phyloP scores from a whole-genome alignment of 2,888 invertebrate species.

The Tanypteryx hageni region DNA sequence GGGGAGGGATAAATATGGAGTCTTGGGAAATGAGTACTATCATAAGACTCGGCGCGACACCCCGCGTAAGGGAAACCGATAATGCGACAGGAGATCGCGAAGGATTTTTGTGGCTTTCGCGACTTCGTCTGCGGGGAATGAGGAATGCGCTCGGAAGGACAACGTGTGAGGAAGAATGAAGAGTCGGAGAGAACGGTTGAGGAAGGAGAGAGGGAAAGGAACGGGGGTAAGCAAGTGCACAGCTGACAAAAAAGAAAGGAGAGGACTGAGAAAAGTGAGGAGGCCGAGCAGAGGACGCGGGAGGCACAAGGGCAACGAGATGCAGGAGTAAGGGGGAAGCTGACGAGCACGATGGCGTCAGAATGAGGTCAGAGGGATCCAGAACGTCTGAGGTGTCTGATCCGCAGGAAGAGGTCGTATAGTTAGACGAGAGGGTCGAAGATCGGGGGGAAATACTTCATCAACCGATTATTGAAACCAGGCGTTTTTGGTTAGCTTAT shows the following conservation, averaged over 20 bases:
- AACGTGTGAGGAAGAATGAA: no score
- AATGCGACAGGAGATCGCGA: not conserved
- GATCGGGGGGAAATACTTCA: not conserved
- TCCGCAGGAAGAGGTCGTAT: not conserved
- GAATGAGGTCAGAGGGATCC: conserved; percentile 10
- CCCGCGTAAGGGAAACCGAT: not conserved
- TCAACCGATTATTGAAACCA: not conserved
- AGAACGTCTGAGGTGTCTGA: not conserved
- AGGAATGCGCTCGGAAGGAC: not conserved
- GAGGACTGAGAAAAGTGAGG: not conserved
- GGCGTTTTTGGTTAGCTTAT: no score
- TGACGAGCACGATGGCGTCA: not conserved
- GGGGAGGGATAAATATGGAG: not conserved
- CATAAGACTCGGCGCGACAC: conserved; percentile 22
- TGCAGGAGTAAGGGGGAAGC: not conserved
- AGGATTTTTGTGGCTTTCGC: conserved; percentile 19
- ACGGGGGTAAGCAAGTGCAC: no score
- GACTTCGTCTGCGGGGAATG: not conserved
- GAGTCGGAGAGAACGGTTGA: no score
- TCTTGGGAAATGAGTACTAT: conserved; percentile 6
- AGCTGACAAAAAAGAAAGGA: not conserved
- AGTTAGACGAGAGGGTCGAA: not conserved
- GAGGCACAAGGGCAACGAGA: not conserved
- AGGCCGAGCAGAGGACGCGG: not conserved
- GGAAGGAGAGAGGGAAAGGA: no score